phyloP scores from a whole-genome alignment of 2,888 invertebrate genomes.

The Eupithecia subumbrata region DNA sequence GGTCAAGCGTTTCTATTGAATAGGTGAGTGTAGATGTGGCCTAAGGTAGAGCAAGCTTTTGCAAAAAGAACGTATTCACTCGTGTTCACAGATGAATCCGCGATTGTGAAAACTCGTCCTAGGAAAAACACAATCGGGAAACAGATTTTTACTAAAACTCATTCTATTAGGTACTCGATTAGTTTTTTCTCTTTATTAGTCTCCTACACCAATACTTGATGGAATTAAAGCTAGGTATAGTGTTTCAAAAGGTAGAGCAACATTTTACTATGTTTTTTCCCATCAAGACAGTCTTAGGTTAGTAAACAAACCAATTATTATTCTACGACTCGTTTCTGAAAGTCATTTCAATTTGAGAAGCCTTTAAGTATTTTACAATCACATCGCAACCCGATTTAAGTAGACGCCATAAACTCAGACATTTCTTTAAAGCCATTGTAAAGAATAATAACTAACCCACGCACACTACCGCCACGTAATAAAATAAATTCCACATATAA shows the following conservation, averaged over 20 bases:
- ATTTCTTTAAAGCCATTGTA: conserved; percentile 53
- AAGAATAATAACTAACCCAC: conserved; percentile 64
- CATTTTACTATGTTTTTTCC: not conserved
- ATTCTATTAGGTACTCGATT: not conserved
- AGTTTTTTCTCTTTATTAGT: too few relatives aligned
- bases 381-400: conserved; percentile 38
- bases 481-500: conserved; percentile 80
- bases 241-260: not conserved
- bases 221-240: too few relatives aligned
- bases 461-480: conserved; percentile 68
- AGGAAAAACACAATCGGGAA: not conserved
- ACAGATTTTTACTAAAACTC: not conserved
- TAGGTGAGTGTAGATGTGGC: not conserved
- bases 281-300: not conserved
- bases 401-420: conserved; percentile 46
- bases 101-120: not conserved
- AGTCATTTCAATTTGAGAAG: not conserved
- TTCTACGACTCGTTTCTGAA: not conserved
- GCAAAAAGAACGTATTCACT: not conserved
- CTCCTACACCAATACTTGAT: too few relatives aligned
- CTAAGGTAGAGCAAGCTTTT: not conserved
- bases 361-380: conserved; percentile 22
- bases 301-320: conserved; percentile 4
- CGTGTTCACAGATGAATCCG: not conserved
- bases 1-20: not conserved